These are phyloP conservation scores for Thymelicus acteon DNA, from an alignment of 2,888 invertebrate genomes.

Conservation along the genomic window DNA sequence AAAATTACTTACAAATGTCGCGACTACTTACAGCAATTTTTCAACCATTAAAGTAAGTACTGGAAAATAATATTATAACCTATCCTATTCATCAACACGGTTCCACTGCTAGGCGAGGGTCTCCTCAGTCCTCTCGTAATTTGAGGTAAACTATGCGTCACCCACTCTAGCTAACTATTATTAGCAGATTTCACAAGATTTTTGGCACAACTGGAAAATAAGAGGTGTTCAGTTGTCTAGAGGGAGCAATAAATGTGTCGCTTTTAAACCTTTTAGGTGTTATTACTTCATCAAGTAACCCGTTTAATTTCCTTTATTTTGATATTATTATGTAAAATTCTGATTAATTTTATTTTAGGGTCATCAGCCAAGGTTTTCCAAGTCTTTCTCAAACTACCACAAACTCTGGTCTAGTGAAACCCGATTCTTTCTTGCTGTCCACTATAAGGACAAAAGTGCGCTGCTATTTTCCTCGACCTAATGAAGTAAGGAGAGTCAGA, in stretches of 20 bases:
- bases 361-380: constrained; percentile 60
- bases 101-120: too few relatives aligned
- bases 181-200: too few relatives aligned
- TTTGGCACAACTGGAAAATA: too few relatives aligned
- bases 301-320: background rate
- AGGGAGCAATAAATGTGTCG: background rate
- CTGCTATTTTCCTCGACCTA: constrained; percentile 90
- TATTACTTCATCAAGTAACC: background rate
- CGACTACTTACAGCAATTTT: constrained; percentile 62
- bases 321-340: background rate
- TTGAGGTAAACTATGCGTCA: too few relatives aligned
- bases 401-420: constrained; percentile 57
- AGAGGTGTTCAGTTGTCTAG: too few relatives aligned
- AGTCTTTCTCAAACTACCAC: constrained; percentile 51
- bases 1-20: constrained; percentile 56
- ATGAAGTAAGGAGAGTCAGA: constrained; percentile 88
- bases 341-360: constrained; percentile 53
- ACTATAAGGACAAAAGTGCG: constrained; percentile 82
- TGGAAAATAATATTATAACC: constrained; percentile 6
- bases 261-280: background rate
- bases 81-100: too few relatives aligned
- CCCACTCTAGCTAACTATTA: too few relatives aligned
- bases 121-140: too few relatives aligned
- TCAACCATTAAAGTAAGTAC: constrained; percentile 64
- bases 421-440: constrained; percentile 62